phyloP scores from a whole-genome alignment of 1,140 invertebrate species.

The Brachionus rubens region DNA sequence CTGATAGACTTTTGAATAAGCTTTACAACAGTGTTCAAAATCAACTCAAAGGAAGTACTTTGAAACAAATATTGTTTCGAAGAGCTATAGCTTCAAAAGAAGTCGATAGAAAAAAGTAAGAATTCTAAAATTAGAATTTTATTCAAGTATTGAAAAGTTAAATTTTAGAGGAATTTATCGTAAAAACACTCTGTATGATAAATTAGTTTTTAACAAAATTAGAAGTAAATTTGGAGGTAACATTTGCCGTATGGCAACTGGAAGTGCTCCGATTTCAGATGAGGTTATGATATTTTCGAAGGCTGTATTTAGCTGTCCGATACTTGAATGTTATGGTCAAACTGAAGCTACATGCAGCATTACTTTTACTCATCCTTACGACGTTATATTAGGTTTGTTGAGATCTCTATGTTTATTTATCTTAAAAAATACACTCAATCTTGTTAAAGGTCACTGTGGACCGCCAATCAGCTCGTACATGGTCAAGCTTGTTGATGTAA shows the following conservation, averaged over 20 bases:
- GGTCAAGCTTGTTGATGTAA: conserved; percentile 82
- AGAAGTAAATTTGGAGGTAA: conserved; percentile 85
- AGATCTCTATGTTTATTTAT: too few species aligned
- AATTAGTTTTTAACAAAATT: conserved; percentile 79
- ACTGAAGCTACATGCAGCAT: conserved; percentile 90
- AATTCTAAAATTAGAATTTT: not conserved
- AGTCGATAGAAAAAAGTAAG: conserved; percentile 40
- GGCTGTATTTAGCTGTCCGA: conserved; percentile 79
- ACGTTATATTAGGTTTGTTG: conserved; percentile 55
- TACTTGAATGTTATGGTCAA: conserved; percentile 86
- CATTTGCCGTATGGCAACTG: conserved; percentile 80
- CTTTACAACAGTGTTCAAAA: conserved; percentile 60
- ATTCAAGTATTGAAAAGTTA: not conserved
- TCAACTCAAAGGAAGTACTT: conserved; percentile 21
- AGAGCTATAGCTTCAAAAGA: conserved; percentile 39
- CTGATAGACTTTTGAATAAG: conserved; percentile 82
- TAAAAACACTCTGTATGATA: conserved; percentile 61
- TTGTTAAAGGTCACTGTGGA: conserved; percentile 81
- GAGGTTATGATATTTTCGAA: conserved; percentile 86
- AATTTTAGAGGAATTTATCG: conserved; percentile 14
- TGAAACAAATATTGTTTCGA: conserved; percentile 17
- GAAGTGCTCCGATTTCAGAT: conserved; percentile 84
- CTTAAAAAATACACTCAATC: conserved; percentile 49
- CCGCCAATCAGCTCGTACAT: conserved; percentile 85
- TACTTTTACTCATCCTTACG: conserved; percentile 83